Base-by-base conservation (phyloP, 2,797 vertebrate genomes). In the Ataeniobius toweri region DNA sequence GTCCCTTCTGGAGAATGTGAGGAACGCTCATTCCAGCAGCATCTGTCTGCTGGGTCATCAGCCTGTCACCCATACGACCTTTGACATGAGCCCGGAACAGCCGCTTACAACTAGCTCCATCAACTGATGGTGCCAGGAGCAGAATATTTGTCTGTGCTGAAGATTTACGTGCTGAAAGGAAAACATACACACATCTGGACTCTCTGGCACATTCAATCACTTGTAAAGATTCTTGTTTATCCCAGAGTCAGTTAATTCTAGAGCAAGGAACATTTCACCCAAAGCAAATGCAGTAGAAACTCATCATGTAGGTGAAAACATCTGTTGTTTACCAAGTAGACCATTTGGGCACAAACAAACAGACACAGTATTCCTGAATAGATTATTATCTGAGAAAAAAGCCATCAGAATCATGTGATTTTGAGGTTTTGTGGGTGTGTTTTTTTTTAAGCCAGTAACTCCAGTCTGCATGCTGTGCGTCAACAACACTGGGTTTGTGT, bases 391-490 rank as follows among this genome's bases (percentile, higher is more conserved):
- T n/a, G 69, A n/a, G 36, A 55, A 71, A 78, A 79, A 77, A 41
- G 10, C 61, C 55, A 48, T 74, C 71, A 58, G 72, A 80, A 75
- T 78, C 85, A 78, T 84, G 79, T 28, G 73, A 74, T 70, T 61
- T 68, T 31, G 56, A 50, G 46, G 36, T 36, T 5, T 68, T 48
- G 22, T 61, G 39, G 20, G 24, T 22, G 7, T 31, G 20, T 44
- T 71, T 55, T 67, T 31, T 31, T 75, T 72, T 61, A 50, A 31
- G 56, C 26, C 31, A 12, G 68, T 85, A 84, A 87, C 85, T 89
- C 86, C 85, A 80, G 85, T 80, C 69, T 6, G 20, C 93, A 81
- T 90, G 92, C 92, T 94, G 94, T 89, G 91, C 84, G 84, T 93
- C 92, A 91, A 75, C 80, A 79, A 78, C 75, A 78, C 75, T 93